Base-by-base conservation (phyloP, 2,797 vertebrate genomes). In the Tragopan temminckii region DNA sequence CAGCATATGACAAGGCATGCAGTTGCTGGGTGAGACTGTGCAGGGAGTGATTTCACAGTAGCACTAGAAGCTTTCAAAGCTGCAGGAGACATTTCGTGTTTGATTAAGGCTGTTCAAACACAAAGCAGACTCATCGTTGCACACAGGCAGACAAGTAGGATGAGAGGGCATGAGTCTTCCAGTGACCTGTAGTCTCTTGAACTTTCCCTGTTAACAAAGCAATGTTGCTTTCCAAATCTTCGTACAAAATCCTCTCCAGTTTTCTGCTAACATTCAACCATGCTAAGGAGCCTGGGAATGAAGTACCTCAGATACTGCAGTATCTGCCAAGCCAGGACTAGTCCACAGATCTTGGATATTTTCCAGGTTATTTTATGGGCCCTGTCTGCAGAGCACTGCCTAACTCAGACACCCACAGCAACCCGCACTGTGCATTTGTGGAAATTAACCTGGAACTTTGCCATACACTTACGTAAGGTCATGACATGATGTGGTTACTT, bases 401-500 rank as follows among this genome's bases (percentile, higher is more conserved):
- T 69, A 79, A 83, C 42, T 66, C 85, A 53, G 31, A 80, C 70
- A 63, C 24, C 38, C 76, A 59, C n/a, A 81, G 82, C 94, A 85
- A n/a, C 50, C 76, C 79, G 36, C 43, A 58, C 67, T 48, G 62
- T 0, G 1, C 19, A 20, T 48, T 76, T 62, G 58, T 78, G 53
- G 68, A 92, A 94, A 93, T 88, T 67, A 88, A 74, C 85, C 46
- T 85, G 81, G 92, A 90, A 80, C 3, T 1, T 45, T 43, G 79
- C 93, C 88, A 69, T 12, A 21, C 45, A 85, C 64, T 93, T 95
- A 80, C 0, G 1, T 87, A 95, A 96, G 58, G 68, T 90, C 79
- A 87, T 38, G 68, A 68, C 80, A 82, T 19, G 58, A 95, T 78
- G 92, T n/a, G n/a, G 79, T 89, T 92, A 75, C 71, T 94, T 94